Percentiles rank a stretch among this genome's conserved stretches.
phyloP scores from a whole-genome alignment of 1,140 invertebrate genomes.

The Caenorhabditis remanei region DNA sequence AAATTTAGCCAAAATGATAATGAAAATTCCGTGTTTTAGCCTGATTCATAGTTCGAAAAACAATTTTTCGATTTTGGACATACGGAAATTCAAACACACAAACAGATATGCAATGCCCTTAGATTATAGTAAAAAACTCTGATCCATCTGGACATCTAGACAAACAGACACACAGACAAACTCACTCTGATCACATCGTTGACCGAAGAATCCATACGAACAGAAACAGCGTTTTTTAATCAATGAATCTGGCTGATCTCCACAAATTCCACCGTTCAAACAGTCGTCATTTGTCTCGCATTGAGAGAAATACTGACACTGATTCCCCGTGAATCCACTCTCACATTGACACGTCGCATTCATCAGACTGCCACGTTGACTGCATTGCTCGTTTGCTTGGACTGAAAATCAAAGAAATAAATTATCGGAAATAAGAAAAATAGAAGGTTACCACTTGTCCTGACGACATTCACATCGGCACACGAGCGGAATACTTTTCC shows the following conservation, averaged over 20 bases:
- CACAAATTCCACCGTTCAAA: conserved; percentile 79
- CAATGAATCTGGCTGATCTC: conserved; percentile 72
- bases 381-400: conserved; percentile 52
- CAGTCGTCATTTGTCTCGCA: conserved; percentile 66
- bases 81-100: too few relatives aligned
- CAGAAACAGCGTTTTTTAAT: conserved; percentile 79
- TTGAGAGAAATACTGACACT: conserved; percentile 72
- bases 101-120: too few relatives aligned
- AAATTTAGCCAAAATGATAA: too few relatives aligned
- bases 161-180: background rate
- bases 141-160: too few relatives aligned
- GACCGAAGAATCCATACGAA: conserved; percentile 66
- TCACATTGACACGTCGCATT: conserved; percentile 70
- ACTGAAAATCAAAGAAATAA: background rate
- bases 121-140: too few relatives aligned
- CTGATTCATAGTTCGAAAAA: too few relatives aligned
- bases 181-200: conserved; percentile 79
- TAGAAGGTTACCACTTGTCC: background rate
- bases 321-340: conserved; percentile 68
- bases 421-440: background rate
- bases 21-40: too few relatives aligned
- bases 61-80: too few relatives aligned
- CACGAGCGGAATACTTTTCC: conserved; percentile 37
- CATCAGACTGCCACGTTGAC: conserved; percentile 62
- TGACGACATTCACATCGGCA: conserved; percentile 32